These are phyloP conservation scores for Temnothorax unifasciatus DNA, from an alignment of 2,888 invertebrate species.

Conservation along the genomic window DNA sequence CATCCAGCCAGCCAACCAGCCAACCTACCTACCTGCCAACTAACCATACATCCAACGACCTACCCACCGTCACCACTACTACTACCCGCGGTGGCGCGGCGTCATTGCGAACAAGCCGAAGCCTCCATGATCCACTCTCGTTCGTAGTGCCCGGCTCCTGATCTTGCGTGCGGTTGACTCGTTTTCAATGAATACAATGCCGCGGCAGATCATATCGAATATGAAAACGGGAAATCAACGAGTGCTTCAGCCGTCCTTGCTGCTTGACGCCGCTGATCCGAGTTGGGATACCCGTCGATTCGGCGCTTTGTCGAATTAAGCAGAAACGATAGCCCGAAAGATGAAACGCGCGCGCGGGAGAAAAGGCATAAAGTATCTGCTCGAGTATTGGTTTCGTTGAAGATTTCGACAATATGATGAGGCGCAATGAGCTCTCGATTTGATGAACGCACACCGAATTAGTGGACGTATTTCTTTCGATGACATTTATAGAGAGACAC, in stretches of 20 bases:
- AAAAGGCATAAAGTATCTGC: slow-evolving; percentile 60
- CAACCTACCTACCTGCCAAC: slow-evolving; percentile 79
- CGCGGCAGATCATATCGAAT: slow-evolving; percentile 85
- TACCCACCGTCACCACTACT: slow-evolving; percentile 72
- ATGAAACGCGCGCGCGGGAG: not conserved
- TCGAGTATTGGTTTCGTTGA: slow-evolving; percentile 59
- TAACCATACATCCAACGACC: slow-evolving; percentile 81
- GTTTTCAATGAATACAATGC: slow-evolving; percentile 86
- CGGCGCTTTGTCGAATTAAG: slow-evolving; percentile 74
- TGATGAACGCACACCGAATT: slow-evolving; percentile 63
- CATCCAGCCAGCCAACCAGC: slow-evolving; percentile 78
- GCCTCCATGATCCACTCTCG: slow-evolving; percentile 82
- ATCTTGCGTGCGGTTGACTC: slow-evolving; percentile 86
- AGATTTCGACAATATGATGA: slow-evolving; percentile 51
- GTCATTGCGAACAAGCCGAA: slow-evolving; percentile 72
- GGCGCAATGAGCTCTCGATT: slow-evolving; percentile 60
- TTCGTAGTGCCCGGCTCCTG: slow-evolving; percentile 81
- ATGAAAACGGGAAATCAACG: slow-evolving; percentile 86
- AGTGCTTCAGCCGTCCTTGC: slow-evolving; percentile 76
- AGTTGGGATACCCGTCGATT: slow-evolving; percentile 64
- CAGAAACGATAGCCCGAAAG: slow-evolving; percentile 59
- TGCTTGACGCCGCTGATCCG: slow-evolving; percentile 58
- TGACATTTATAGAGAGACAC: not conserved
- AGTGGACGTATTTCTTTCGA: slow-evolving; percentile 38
- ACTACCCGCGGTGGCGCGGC: slow-evolving; percentile 59